These are phyloP conservation scores for Archegozetes longisetosus DNA, from an alignment of 1,140 invertebrate species.

Conservation along the genomic window DNA sequence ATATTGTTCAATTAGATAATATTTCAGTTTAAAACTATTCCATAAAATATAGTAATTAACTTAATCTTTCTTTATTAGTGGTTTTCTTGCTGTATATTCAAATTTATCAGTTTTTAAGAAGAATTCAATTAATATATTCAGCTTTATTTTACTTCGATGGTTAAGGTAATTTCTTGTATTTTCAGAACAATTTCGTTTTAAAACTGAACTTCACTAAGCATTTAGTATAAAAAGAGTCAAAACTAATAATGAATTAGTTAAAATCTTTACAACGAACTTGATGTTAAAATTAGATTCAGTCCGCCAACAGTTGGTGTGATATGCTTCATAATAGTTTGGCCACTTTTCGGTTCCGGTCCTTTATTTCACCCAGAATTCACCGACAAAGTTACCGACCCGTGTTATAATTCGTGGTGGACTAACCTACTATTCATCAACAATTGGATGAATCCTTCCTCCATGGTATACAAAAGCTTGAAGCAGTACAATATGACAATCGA, in stretches of 20 bases:
- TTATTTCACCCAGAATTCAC: no score
- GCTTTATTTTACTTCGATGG: slow-evolving; percentile 4
- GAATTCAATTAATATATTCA: background rate
- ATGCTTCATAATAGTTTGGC: no score
- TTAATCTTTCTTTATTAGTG: background rate
- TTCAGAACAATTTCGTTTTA: no score
- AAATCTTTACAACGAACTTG: no score
- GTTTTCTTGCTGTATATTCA: background rate
- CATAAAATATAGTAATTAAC: background rate
- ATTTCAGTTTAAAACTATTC: background rate
- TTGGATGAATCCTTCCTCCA: background rate
- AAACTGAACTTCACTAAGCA: no score
- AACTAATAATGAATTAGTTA: background rate
- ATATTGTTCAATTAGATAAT: no score
- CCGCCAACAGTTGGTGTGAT: no score
- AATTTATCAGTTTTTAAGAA: background rate
- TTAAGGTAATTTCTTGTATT: background rate
- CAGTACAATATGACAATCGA: background rate
- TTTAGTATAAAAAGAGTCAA: background rate
- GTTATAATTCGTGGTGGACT: no score
- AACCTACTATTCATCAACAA: no score
- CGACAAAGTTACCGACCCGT: no score
- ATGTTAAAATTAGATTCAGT: no score
- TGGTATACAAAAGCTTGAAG: background rate
- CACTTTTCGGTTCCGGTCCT: no score